These are phyloP conservation scores for Hanleya hanleyi DNA, from an alignment of 2,888 invertebrate genomes.

Conservation along the genomic window DNA sequence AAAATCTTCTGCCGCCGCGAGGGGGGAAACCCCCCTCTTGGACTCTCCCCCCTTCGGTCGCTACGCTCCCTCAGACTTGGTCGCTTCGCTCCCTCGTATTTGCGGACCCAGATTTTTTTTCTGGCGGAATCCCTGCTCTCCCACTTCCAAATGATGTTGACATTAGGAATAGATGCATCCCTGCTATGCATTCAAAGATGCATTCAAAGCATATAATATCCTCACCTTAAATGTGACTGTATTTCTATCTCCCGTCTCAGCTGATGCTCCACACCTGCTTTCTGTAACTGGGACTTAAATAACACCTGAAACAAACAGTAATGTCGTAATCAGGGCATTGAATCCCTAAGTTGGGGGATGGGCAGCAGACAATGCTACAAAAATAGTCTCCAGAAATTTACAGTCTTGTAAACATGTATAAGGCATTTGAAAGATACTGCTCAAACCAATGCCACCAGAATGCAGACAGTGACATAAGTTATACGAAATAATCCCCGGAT, in stretches of 20 bases:
- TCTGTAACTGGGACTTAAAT: slow-evolving; percentile 88
- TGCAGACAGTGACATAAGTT: not conserved
- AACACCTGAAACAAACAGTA: slow-evolving; percentile 76
- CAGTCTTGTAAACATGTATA: not conserved
- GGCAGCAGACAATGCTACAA: not conserved
- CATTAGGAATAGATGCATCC: not conserved
- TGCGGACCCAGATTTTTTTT: no score
- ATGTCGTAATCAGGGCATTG: not conserved
- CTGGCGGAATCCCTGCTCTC: no score
- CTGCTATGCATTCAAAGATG: no score
- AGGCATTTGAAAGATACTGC: not conserved
- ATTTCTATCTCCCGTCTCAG: slow-evolving; percentile 97
- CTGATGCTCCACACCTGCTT: slow-evolving; percentile 93
- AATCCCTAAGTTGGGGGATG: not conserved
- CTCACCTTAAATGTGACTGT: slow-evolving; percentile 87
- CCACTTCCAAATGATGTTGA: no score
- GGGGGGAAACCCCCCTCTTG: no score
- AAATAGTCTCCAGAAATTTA: not conserved
- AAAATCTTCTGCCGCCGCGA: no score
- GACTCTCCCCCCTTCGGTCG: no score
- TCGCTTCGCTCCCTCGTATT: no score
- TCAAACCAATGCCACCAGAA: not conserved
- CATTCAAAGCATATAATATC: not conserved
- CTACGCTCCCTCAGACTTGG: no score
- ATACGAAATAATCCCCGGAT: not conserved